Evolutionary conservation across 1,140 invertebrate species (phyloP), one percentile per base, ranked within the genome.

Genomic region (Apolygus lucorum): DNA sequence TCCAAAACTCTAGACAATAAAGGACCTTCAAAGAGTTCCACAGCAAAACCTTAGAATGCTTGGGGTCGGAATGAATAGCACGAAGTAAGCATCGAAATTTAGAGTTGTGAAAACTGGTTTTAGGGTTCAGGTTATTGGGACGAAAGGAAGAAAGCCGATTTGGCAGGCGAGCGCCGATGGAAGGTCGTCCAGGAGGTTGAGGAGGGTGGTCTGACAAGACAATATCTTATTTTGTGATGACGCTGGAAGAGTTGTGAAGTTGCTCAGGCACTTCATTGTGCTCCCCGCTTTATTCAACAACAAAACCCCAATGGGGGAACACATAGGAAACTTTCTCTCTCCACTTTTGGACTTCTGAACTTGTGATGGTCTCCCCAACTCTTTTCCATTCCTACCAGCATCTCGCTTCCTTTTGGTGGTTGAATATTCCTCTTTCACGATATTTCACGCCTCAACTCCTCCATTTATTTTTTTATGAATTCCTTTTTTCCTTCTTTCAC

Each of bases 301-400:
- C 64, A 34, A 66, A 66, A 66, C 64, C 64, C 64, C 64, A 66
- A 66, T 29, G 64, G 27, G 64, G 34, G 64, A 66, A 66, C 64
- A 66, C 25, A 34, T 66, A 66, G 64, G 25, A 66, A 66, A 66
- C 26, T 66, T 66, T 42, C 28, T 42, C 64, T 29, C 64, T 66
- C 29, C 27, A 66, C 64, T 66, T 66, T 66, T 66, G 64, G 64
- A 66, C 64, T 28, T 66, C 64, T 21, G n/a, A 66, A 66, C 28
- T 66, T 66, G 64, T 66, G 64, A 66, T 28, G 64, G 64, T 25
- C 29, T 28, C 28, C 11, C 29, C 64, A 11, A 1, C 13, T 17
- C 62, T 42, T 59, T 59, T 59, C 22, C 54, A 8, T 17, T 17
- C 11, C 11, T 22, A 4, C 54, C 54, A 24, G 13, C 54, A 59